Conservation (phyloP, 2,113 vertebrate species). For the Heterotilapia buettikoferi region DNA sequence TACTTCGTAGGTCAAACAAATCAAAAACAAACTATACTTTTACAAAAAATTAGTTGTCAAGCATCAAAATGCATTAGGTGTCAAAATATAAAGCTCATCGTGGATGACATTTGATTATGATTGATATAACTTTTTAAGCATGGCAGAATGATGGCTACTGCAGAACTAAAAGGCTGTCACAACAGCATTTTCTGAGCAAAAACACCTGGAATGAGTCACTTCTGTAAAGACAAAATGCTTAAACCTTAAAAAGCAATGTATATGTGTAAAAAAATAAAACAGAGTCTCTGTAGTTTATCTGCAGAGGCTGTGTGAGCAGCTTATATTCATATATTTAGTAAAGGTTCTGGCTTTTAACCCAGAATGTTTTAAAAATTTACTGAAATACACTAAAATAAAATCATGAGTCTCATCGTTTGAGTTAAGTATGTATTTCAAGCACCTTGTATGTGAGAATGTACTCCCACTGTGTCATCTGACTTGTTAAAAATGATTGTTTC, state of each 20-base stretch:
- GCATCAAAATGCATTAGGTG: neutral
- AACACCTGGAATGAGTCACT: neutral
- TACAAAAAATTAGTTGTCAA: neutral
- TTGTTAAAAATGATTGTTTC: neutral
- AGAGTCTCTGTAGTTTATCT: neutral
- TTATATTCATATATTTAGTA: neutral
- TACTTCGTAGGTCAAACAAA: neutral
- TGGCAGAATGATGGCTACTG: neutral
- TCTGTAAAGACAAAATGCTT: neutral
- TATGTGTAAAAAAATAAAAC: neutral
- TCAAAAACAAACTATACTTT: neutral
- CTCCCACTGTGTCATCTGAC: neutral
- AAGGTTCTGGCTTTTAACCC: neutral
- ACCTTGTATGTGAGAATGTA: neutral
- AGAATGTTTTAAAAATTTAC: neutral
- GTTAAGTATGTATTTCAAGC: neutral
- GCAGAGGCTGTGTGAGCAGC: neutral
- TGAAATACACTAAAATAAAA: neutral
- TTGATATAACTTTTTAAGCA: neutral
- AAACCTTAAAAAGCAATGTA: neutral
- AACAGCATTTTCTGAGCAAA: neutral
- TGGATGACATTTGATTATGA: neutral
- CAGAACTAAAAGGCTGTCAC: neutral
- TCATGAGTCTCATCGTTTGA: neutral
- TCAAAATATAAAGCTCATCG: neutral